A percentile compares a stretch with the other conserved stretches of the same genome.
Conservation (phyloP, 2,797 vertebrate genomes). For the Scolopax bukidnonensis region DNA sequence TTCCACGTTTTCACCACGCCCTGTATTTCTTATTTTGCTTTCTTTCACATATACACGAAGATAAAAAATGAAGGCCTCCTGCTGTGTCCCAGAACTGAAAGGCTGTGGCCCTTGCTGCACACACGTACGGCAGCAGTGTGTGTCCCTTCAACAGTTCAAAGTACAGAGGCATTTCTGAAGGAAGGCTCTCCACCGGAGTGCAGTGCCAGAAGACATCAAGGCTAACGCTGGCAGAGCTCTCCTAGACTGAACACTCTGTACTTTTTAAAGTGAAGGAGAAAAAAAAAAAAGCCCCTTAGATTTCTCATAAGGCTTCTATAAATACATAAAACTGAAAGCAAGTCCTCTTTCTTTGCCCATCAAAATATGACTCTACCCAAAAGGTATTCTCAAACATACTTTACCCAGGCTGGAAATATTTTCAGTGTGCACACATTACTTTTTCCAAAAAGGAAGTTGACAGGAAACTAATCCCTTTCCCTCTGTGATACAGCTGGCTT, state of each 20-base stretch:
- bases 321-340: conserved; percentile 38
- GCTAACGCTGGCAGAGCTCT: background rate
- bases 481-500: background rate
- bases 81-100: conserved; percentile 72
- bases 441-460: conserved; percentile 56
- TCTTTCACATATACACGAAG: background rate
- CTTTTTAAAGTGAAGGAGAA: background rate
- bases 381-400: conserved; percentile 34
- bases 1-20: rapidly evolving
- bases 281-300: background rate
- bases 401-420: conserved; percentile 7
- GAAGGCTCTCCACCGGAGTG: background rate
- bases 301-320: conserved; percentile 18
- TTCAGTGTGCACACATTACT: background rate
- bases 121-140: background rate
- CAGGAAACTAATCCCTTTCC: conserved; percentile 44
- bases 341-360: conserved; percentile 25
- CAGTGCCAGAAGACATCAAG: conserved; percentile 10
- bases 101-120: conserved; percentile 71
- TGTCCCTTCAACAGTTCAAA: conserved; percentile 74
- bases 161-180: conserved; percentile 50
- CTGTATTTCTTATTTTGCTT: background rate
- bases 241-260: background rate
- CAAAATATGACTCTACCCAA: conserved; percentile 22
- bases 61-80: background rate